Evolutionary conservation across 2,888 invertebrate species (phyloP), one percentile per base, ranked within the genome.

Genomic region (Melikaiella ostensackeni): DNA sequence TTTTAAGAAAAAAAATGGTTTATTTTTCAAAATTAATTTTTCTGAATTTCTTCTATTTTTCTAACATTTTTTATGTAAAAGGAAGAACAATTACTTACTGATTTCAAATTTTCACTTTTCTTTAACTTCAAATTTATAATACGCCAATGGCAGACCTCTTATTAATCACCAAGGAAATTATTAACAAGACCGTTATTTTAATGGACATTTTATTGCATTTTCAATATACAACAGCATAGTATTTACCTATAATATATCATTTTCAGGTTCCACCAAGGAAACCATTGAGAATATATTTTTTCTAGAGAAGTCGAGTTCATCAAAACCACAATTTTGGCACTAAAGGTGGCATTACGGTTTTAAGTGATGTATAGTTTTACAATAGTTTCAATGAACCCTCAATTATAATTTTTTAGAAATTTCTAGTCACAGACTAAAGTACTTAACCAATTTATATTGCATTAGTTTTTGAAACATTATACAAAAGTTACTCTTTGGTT

Each of bases 201-300:
- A 21, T 38, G 19, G 9, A 70, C 30, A 70, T 50, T 70, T 24
- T 46, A 70, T 50, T 30, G 24, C 24, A 57, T 24, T 57, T 57
- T 70, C 46, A 70, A 70, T 30, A 19, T 70, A 70, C 46, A 70
- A 19, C 9, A 33, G 19, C 11, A 46, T 27, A 33, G 19, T n/a
- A 46, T 27, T 42, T 70, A 27, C 27, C 19, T 46, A 46, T 42
- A 24, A 38, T 42, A 27, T 66, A 46, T 46, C 11, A 38, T 38
- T 62, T 57, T 30, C 7, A 62, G 8, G 7, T 33, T 62, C 9
- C 19, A n/a, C 9, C 1, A 64, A 38, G 6, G 11, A 42, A 64
- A 42, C 38, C 35, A 21, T 64, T 16, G 42, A 16, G 7, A 42
- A 64, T 38, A 24, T 7, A 21, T 64, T 38, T 21, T 16, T 38